phyloP scores from a whole-genome alignment of 2,797 vertebrate species.

The Chromis chromis region DNA sequence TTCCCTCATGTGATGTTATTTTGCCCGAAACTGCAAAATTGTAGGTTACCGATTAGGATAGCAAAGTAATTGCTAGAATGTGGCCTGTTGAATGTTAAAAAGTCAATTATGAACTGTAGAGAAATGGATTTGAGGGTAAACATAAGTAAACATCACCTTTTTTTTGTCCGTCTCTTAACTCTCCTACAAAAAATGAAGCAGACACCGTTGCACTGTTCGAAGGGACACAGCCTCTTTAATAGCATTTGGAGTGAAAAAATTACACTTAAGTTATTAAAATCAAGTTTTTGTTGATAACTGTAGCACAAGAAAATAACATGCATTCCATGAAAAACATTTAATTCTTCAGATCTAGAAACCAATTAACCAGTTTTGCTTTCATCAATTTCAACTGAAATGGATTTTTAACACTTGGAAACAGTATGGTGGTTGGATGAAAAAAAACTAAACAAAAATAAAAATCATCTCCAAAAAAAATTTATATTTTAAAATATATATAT shows the following conservation, averaged over 20 bases:
- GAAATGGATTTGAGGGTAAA: neutral
- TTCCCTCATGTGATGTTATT: too few relatives aligned
- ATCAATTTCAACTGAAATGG: conserved; percentile 70
- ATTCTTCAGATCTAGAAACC: conserved; percentile 74
- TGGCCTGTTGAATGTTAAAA: neutral
- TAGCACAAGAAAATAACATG: conserved; percentile 88
- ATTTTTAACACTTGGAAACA: conserved; percentile 79
- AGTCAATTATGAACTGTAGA: neutral
- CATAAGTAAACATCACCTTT: too few relatives aligned
- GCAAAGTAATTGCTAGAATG: neutral
- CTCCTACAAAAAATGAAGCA: conserved; percentile 35
- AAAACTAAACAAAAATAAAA: conserved; percentile 55
- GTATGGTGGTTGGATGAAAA: conserved; percentile 67
- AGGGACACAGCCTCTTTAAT: conserved; percentile 91
- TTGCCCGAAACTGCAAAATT: neutral
- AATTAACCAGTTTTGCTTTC: conserved; percentile 75
- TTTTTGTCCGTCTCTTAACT: too few relatives aligned
- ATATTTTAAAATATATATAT: conserved; percentile 85
- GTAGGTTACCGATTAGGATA: neutral
- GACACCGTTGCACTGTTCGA: conserved; percentile 62
- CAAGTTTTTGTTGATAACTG: conserved; percentile 78
- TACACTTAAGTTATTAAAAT: conserved; percentile 90
- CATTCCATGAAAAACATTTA: conserved; percentile 83
- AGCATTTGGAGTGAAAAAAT: conserved; percentile 92
- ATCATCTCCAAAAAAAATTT: conserved; percentile 64